A percentile compares a stretch with the other conserved stretches of the same genome.
Evolutionary conservation across 92 coral and sea anemone genomes (phyloP).

Genomic region (Pocillopora meandrina): DNA sequence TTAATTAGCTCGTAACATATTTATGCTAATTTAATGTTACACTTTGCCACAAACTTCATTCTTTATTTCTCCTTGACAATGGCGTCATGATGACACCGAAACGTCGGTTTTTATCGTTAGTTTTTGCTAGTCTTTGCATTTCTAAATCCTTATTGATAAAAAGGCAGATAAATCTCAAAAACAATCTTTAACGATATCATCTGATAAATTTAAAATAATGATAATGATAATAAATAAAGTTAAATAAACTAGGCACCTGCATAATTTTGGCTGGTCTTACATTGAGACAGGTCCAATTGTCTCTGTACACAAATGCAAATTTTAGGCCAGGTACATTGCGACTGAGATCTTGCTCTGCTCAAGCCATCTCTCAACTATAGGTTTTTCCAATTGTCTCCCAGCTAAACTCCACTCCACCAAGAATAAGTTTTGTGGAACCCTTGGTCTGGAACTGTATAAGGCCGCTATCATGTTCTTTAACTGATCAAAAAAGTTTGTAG

Average conservation of each 20-base stretch:
- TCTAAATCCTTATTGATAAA: no score
- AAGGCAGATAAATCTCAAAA: no score
- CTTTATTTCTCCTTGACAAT: no score
- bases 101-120: no score
- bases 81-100: no score
- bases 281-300: conserved; percentile 48
- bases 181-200: no score
- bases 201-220: no score
- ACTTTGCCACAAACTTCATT: no score
- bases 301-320: conserved; percentile 44
- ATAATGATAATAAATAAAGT: no score
- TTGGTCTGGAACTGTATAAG: conserved; percentile 40
- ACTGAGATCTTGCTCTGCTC: conserved; percentile 35
- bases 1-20: no score
- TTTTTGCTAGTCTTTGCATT: no score
- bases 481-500: conserved; percentile 1
- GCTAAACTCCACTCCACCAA: conserved; percentile 29
- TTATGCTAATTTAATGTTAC: no score
- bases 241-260: conserved; percentile 30
- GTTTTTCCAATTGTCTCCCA: conserved; percentile 23
- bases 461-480: conserved; percentile 47
- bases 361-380: conserved; percentile 5
- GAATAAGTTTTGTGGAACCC: conserved; percentile 21
- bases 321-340: conserved; percentile 45
- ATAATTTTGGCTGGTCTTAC: conserved; percentile 51